These are phyloP conservation scores for Perizoma flavofasciatum DNA, from an alignment of 2,888 invertebrate species.

Conservation along the genomic window DNA sequence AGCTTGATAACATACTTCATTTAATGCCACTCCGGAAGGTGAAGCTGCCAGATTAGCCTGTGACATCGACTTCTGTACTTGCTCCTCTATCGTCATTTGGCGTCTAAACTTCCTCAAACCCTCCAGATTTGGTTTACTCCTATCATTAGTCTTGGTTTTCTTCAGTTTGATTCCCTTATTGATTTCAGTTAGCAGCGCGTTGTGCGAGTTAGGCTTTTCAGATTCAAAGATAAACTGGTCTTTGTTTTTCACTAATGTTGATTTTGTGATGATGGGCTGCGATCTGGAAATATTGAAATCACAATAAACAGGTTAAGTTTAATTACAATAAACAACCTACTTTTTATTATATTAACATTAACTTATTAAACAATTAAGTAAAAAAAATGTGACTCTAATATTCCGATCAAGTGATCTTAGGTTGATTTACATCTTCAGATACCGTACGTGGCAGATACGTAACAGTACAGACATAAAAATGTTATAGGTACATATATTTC, in stretches of 20 bases:
- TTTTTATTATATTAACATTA: too few species aligned
- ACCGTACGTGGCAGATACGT: too few species aligned
- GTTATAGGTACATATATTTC: too few species aligned
- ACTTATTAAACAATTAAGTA: too few species aligned
- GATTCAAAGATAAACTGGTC: conserved; percentile 94
- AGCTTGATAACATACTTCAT: conserved; percentile 51
- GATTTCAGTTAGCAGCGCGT: conserved; percentile 92
- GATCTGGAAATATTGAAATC: conserved; percentile 71
- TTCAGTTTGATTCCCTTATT: conserved; percentile 90
- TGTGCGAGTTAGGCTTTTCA: conserved; percentile 91
- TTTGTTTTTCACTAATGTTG: conserved; percentile 87
- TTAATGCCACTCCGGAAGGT: conserved; percentile 68
- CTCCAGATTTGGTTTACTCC: conserved; percentile 92
- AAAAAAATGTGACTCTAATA: too few species aligned
- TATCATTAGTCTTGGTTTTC: conserved; percentile 91
- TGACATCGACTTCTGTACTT: conserved; percentile 92
- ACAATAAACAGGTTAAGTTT: too few species aligned
- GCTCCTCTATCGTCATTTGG: conserved; percentile 95
- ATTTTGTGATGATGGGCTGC: conserved; percentile 83
- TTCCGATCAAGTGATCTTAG: too few species aligned
- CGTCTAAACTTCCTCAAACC: conserved; percentile 94
- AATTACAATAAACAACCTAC: too few species aligned
- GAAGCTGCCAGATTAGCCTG: conserved; percentile 84
- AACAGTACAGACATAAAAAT: too few species aligned
- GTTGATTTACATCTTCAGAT: too few species aligned